Base-by-base conservation (phyloP, 2,888 invertebrate genomes). In the Papilio protenor region DNA sequence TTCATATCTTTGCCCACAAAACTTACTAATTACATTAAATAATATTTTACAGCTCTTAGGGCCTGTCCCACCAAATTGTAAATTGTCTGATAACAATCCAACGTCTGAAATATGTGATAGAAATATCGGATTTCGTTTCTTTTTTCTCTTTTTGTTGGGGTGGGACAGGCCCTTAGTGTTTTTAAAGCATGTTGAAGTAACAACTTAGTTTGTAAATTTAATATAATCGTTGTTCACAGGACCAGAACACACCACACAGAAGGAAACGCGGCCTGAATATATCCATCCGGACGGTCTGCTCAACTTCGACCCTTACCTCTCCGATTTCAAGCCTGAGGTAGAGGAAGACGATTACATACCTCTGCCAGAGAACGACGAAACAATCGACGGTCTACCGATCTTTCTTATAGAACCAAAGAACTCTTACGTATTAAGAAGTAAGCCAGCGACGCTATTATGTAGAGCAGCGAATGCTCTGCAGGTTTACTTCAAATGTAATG, bases 381-480 rank as follows among this genome's bases (percentile, higher is more conserved):
- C 96, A 11, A 96, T 96, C 79, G 97, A 96, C 74, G 96, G 97
- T 64, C 92, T 97, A 81, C 98, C 99, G 18, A 96, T 98, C 82
- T 99, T 99, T 89, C 95, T 98, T 23, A 95, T 96, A 81, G 98
- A 99, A 88, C 99, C 99, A 1, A 96, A 97, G 85, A 97, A 98
- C 89, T 96, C 97, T 1, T 99, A 97, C 92, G 98, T 99, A 80
- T 96, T 98, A 64, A 97, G 98, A 88, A 98, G 97, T 86, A 97
- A 98, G 84, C 98, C 99, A 52, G 98, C 98, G 0, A 96, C 96
- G 3, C 94, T 99, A 52, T 96, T 97, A 75, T 99, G 99, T 88
- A 96, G 97, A 84, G 99, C 98, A 0, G 97, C 98, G 8, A 98
- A 98, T 90, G 98, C 99, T 27, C 95, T 98, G n/a, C 96, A 97